These are phyloP conservation scores for Penaeus vannamei DNA, from an alignment of 1,140 invertebrate species.

Conservation along the genomic window DNA sequence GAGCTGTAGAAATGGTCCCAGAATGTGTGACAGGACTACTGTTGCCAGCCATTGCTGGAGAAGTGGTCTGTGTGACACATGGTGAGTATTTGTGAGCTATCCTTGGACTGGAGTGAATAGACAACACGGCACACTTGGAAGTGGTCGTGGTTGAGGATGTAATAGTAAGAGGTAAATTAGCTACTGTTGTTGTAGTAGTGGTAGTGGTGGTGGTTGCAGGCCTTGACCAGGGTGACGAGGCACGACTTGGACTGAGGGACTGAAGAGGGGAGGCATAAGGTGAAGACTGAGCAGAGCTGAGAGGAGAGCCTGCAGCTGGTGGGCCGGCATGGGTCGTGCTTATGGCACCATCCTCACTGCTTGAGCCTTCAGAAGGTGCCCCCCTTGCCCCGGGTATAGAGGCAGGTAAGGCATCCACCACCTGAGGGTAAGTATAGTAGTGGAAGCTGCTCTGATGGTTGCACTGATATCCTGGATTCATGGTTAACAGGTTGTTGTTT, in stretches of 20 bases:
- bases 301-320: slow-evolving; percentile 48
- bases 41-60: neutral
- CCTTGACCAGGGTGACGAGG: slow-evolving; percentile 58
- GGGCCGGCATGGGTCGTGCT: slow-evolving; percentile 27
- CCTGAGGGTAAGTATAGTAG: slow-evolving; percentile 55
- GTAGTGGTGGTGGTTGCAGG: slow-evolving; percentile 51
- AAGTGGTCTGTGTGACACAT: slow-evolving; percentile 19
- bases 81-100: slow-evolving; percentile 44
- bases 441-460: slow-evolving; percentile 52
- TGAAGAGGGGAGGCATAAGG: slow-evolving; percentile 60
- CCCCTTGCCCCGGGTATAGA: slow-evolving; percentile 26
- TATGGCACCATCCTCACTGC: slow-evolving; percentile 49
- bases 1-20: slow-evolving; percentile 7
- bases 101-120: slow-evolving; percentile 40
- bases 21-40: slow-evolving; percentile 12
- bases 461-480: slow-evolving; percentile 54
- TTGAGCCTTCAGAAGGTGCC: slow-evolving; percentile 51
- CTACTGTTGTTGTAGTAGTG: slow-evolving; percentile 53
- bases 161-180: slow-evolving; percentile 47
- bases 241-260: slow-evolving; percentile 63
- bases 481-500: slow-evolving; percentile 25
- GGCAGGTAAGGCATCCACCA: slow-evolving; percentile 35
- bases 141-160: slow-evolving; percentile 36
- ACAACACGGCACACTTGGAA: neutral
- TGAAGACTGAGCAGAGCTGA: slow-evolving; percentile 61